Conservation (phyloP, 2,888 invertebrate species). For the Cataglyphis altisquamis region DNA sequence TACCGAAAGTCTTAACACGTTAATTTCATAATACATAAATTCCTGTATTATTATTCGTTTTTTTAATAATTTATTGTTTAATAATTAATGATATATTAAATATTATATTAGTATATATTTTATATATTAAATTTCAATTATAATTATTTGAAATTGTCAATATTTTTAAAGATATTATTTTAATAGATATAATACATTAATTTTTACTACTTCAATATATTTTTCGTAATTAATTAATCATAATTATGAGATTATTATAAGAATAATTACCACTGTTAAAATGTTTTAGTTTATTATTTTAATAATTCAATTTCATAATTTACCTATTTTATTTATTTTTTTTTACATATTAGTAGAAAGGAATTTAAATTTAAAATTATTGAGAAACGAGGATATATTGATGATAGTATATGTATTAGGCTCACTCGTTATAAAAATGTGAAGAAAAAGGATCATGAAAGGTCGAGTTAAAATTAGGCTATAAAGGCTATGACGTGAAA, state of each 20-base stretch:
- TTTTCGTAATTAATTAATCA: slow-evolving; percentile 13
- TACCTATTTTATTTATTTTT: not conserved
- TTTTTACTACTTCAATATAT: slow-evolving; percentile 1
- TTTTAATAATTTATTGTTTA: not conserved
- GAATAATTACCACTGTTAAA: not conserved
- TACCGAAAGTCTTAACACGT: not conserved
- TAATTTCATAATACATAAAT: not conserved
- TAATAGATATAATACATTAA: not conserved
- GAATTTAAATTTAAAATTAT: slow-evolving; percentile 6
- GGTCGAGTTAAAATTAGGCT: slow-evolving; percentile 36
- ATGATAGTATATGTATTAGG: not conserved
- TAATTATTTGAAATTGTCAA: not conserved
- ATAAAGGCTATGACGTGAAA: slow-evolving; percentile 57
- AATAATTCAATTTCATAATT: not conserved
- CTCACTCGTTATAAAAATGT: not conserved
- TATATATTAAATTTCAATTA: not conserved
- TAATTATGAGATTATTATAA: not conserved
- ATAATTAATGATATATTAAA: not conserved
- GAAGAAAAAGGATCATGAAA: slow-evolving; percentile 45
- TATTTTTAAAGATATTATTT: not conserved
- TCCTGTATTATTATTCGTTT: not conserved
- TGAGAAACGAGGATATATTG: not conserved
- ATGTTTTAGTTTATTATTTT: not conserved
- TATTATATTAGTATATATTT: not conserved
- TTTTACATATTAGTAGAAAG: not conserved